Evolutionary conservation across 2,113 vertebrate species (phyloP).

Genomic region (Cromileptes altivelis): DNA sequence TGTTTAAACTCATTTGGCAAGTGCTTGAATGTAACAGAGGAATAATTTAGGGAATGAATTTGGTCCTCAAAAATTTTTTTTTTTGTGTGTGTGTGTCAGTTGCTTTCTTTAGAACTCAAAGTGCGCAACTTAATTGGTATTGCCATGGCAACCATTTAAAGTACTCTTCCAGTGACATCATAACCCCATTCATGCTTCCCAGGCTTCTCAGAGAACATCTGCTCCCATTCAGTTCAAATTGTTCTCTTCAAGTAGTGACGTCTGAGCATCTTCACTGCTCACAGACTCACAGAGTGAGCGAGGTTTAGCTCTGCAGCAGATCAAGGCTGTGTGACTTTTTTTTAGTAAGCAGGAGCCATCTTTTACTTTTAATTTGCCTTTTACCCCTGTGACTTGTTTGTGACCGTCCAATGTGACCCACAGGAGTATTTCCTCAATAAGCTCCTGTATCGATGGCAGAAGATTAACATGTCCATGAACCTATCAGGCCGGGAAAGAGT

Average conservation of each 20-base stretch:
- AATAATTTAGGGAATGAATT: conserved; percentile 1
- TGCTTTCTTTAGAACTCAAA: conserved; percentile 8
- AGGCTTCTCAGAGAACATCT: conserved; percentile 54
- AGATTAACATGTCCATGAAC: too few species aligned
- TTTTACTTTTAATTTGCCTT: neutral
- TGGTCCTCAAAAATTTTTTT: neutral
- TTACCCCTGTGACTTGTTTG: neutral
- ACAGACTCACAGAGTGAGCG: neutral
- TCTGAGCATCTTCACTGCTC: conserved; percentile 28
- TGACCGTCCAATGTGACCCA: too few species aligned
- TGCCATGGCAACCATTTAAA: conserved; percentile 41
- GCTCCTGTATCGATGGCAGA: too few species aligned
- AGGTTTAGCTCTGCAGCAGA: conserved; percentile 13
- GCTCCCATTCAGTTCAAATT: conserved; percentile 48
- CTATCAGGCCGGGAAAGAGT: too few species aligned
- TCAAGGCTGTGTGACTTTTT: neutral
- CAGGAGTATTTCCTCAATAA: too few species aligned
- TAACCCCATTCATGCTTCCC: conserved; percentile 32
- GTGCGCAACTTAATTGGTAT: conserved; percentile 14
- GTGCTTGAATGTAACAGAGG: too few species aligned
- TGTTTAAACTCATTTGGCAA: too few species aligned
- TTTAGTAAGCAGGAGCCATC: neutral
- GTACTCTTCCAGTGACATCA: conserved; percentile 39
- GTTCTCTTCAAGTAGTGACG: conserved; percentile 21
- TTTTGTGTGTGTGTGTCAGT: neutral